These are phyloP conservation scores for Pycnonotus jocosus DNA, from an alignment of 2,113 vertebrate genomes.

Conservation along the genomic window DNA sequence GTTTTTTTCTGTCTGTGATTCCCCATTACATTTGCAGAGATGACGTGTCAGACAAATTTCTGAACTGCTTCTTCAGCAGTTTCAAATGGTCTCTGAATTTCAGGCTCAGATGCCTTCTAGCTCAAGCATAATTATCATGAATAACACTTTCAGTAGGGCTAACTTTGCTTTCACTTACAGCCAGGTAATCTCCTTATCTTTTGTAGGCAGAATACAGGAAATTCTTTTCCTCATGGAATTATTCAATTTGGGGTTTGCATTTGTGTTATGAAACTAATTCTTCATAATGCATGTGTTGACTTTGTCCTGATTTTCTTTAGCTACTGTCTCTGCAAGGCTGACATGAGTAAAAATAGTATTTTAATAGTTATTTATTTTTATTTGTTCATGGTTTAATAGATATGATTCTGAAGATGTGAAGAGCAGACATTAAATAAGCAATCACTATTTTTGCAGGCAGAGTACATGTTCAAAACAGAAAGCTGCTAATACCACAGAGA, in stretches of 20 bases:
- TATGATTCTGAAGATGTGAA: background rate
- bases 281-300: background rate
- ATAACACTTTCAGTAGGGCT: background rate
- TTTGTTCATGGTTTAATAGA: background rate
- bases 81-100: background rate
- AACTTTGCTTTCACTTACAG: background rate
- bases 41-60: background rate
- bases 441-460: background rate
- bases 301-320: background rate
- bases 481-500: slow-evolving; percentile 41
- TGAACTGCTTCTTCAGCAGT: slow-evolving; percentile 14
- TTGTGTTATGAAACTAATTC: background rate
- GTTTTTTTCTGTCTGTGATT: background rate
- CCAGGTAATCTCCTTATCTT: background rate
- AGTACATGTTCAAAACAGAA: slow-evolving; percentile 12
- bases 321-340: background rate
- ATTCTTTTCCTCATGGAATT: background rate
- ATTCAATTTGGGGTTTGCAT: background rate
- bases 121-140: background rate
- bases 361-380: background rate
- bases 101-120: background rate
- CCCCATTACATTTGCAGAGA: background rate
- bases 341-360: background rate
- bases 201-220: background rate
- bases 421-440: background rate